These are phyloP conservation scores for Poecilobothrus nobilitatus DNA, from an alignment of 2,888 invertebrate genomes.

Conservation along the genomic window DNA sequence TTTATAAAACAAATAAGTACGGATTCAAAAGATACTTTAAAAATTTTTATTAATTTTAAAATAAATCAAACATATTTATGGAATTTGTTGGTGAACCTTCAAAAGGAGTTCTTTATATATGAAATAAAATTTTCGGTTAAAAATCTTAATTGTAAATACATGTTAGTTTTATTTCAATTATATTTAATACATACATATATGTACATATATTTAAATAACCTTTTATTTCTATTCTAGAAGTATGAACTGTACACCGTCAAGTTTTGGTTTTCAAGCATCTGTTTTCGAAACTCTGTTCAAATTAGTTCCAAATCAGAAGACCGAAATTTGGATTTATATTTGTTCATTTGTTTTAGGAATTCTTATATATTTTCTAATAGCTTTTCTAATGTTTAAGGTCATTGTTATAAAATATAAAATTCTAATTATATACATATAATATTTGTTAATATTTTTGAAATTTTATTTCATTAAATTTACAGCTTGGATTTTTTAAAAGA, in stretches of 20 bases:
- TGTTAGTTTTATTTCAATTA: neutral
- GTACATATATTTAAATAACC: too few relatives aligned
- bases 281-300: neutral
- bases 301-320: neutral
- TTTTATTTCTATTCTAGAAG: too few relatives aligned
- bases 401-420: neutral
- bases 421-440: neutral
- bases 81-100: neutral
- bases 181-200: too few relatives aligned
- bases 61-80: neutral
- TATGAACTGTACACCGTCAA: neutral
- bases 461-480: neutral
- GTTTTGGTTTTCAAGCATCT: neutral
- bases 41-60: neutral
- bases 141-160: neutral
- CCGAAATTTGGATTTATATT: neutral
- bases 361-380: neutral
- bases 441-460: neutral
- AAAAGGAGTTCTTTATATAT: neutral
- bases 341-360: neutral
- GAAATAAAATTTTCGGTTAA: neutral
- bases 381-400: neutral
- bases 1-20: neutral
- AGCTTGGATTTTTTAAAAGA: neutral
- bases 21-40: slow-evolving; percentile 13